Evolutionary conservation across 2,113 vertebrate genomes (phyloP).

Genomic region (Eublepharis macularius): DNA sequence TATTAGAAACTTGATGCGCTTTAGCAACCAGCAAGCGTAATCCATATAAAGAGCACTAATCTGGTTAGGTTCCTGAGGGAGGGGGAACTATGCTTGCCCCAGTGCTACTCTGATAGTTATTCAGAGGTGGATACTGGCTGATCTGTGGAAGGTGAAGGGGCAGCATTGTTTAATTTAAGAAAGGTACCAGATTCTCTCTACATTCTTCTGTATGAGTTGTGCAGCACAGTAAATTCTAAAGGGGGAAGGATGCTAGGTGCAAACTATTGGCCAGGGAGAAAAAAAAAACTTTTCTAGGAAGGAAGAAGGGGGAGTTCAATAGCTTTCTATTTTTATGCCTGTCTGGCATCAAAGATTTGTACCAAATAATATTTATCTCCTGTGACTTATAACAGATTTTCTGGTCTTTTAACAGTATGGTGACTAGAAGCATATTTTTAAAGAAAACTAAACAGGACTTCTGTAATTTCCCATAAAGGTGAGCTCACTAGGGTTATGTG

Average conservation of each 20-base stretch:
- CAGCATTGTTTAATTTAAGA: background rate
- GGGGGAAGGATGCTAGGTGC: background rate
- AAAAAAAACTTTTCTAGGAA: background rate
- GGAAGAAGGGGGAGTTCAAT: background rate
- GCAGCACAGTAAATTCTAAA: background rate
- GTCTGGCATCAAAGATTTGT: background rate
- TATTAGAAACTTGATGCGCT: slow-evolving; percentile 60
- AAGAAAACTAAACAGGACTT: background rate
- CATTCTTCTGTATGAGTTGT: background rate
- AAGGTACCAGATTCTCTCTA: background rate
- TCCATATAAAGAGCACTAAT: slow-evolving; percentile 57
- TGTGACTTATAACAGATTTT: background rate
- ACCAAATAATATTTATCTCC: background rate
- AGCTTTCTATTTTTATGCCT: background rate
- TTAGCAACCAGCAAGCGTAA: slow-evolving; percentile 56
- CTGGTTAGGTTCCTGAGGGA: slow-evolving; percentile 49
- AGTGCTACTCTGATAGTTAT: slow-evolving; percentile 19
- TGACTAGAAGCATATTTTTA: background rate
- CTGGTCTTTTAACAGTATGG: background rate
- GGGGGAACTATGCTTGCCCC: slow-evolving; percentile 27
- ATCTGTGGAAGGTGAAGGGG: background rate
- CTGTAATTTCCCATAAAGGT: background rate
- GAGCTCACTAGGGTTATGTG: background rate
- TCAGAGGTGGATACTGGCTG: background rate
- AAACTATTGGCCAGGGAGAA: background rate